Base-by-base conservation (phyloP, 2,113 vertebrate genomes). In the Elephas maximus region DNA sequence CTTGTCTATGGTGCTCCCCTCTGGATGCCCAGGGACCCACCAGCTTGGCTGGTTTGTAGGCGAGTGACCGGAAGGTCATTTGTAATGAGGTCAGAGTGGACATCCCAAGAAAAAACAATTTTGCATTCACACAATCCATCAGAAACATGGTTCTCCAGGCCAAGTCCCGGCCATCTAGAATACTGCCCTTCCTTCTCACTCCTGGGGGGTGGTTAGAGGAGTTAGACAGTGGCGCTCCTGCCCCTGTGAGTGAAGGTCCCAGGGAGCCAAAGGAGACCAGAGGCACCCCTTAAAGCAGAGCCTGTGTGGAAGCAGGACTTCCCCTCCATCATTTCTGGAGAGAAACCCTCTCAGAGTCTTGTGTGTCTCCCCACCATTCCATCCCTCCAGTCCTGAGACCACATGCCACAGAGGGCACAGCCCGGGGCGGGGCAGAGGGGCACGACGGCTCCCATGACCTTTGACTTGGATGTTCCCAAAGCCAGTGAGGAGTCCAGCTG, bases 81-180 rank as follows among this genome's bases (percentile, higher is more conserved):
- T 60, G 24, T 45, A 28, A 26, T 48, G 69, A 0, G 15, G 51
- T 80, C 74, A 10, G 6, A 41, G 67, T 17, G 2, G 60, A 53
- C 5, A 20, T 0, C 1, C 0, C 0, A 8, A 48, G 53, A 41
- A 86, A 73, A 67, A 53, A 51, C 41, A n/a, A 17, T 14, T 24
- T 30, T 6, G 7, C 18, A 21, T 51, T 80, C 51, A 18, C 0
- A 4, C 6, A 24, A 3, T 18, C 33, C 1, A 2, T 79, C 5
- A 0, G 28, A 6, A 74, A 26, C 12, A 7, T 28, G 5, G 20
- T 60, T 93, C 17, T 57, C 53, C 53, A 12, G 3, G 53, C 53
- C 37, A 53, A 17, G 53, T 12, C 53, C 53, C 2, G 53, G 0
- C 12, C 26, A 41, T 44, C 20, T 4, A 20, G 33, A 6, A 44